Evolutionary conservation across 1,140 invertebrate genomes (phyloP), one percentile per base, ranked within the genome.

Genomic region (Choristoneura fumiferana): DNA sequence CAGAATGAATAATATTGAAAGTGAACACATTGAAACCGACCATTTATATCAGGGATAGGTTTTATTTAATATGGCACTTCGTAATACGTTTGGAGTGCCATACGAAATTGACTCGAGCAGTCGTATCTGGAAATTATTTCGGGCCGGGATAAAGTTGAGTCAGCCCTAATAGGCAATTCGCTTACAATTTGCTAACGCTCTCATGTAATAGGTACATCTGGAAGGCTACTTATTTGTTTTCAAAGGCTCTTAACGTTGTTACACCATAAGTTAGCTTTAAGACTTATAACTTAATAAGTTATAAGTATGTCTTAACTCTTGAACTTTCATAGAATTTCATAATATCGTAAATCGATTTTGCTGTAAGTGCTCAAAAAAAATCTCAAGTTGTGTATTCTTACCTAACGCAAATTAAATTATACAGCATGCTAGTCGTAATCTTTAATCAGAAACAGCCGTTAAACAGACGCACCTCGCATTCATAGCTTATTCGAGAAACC

Each of bases 401-500:
- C 62, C 37, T 45, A 60, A 57, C 43, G 43, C 59, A 68, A 78
- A 78, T 75, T 73, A 69, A 78, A 75, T 73, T 71, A 63, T 65
- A 71, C 63, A 60, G 38, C 70, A 53, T 63, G 15, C 29, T 15
- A 18, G 40, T 33, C 34, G 62, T 70, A 68, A 71, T 65, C 65
- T 65, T 71, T 66, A 73, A 71, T 71, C 65, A 71, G 62, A 55
- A 58, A 33, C 45, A 36, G 63, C 61, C 57, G 58, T 69, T 66
- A 69, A 74, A 64, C 39, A 39, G 43, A 54, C 54, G 45, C 38
- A 63, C 57, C 64, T 71, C 58, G 67, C 61, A 65, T 72, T 73
- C 67, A 72, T 77, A 67, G 76, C 69, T 80, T 76, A 78, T 74
- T 79, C 69, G 65, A 60, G 64, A 62, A 58, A 59, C 59, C 71